These are phyloP conservation scores for Ellobius talpinus DNA, from an alignment of 2,113 vertebrate genomes.

Conservation along the genomic window DNA sequence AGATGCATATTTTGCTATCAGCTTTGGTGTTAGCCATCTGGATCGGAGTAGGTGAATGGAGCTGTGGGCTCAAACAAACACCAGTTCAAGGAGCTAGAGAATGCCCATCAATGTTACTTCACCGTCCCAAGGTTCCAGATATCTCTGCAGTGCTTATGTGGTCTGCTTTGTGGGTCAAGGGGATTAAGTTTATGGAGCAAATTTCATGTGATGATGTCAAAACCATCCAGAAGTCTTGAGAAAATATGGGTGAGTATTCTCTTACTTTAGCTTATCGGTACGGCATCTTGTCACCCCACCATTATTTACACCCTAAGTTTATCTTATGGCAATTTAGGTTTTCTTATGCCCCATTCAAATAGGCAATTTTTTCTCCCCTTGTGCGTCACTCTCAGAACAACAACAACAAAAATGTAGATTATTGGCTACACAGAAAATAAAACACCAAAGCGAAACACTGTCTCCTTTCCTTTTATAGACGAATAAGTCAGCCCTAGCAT, in stretches of 20 bases:
- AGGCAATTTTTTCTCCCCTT: not conserved
- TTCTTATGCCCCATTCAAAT: not conserved
- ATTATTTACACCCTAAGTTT: not conserved
- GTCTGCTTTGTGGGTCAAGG: not conserved
- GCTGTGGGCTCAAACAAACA: not conserved
- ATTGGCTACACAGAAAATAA: not conserved
- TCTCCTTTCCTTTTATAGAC: not conserved
- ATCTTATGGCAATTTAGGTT: too few species aligned
- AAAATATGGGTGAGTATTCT: too few species aligned
- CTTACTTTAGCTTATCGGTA: not conserved
- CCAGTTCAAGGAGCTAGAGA: not conserved
- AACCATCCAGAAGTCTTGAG: not conserved
- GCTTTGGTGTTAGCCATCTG: not conserved
- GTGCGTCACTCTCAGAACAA: not conserved
- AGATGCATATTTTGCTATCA: not conserved
- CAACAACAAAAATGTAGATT: not conserved
- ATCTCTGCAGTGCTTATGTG: not conserved
- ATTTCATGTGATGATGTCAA: not conserved
- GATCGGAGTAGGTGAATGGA: not conserved
- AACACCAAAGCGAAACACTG: not conserved
- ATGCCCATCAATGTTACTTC: not conserved
- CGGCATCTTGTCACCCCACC: too few species aligned
- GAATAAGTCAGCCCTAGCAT: not conserved
- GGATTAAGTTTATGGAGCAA: not conserved
- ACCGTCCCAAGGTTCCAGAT: not conserved